Percentiles rank a stretch among this genome's conserved stretches.
These are phyloP conservation scores for Molorchus minor DNA, from an alignment of 2,888 invertebrate genomes.

Conservation along the genomic window DNA sequence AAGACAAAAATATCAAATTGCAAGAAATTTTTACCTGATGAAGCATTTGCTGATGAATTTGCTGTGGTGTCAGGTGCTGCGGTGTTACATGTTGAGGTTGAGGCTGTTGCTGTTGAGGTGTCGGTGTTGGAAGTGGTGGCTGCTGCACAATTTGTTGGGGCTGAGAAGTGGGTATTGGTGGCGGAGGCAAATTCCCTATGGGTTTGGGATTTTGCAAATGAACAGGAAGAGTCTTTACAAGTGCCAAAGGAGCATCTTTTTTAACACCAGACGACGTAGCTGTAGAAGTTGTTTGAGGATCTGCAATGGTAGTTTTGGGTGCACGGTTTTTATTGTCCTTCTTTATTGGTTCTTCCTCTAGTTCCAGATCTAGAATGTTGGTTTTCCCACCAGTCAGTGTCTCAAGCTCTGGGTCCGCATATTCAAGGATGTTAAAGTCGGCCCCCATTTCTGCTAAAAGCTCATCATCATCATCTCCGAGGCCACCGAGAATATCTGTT, in stretches of 20 bases:
- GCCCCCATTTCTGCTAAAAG: conserved; percentile 90
- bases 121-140: conserved; percentile 41
- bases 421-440: conserved; percentile 95
- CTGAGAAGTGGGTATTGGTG: conserved; percentile 17
- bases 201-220: conserved; percentile 9
- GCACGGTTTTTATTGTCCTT: conserved; percentile 67
- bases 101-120: conserved; percentile 38
- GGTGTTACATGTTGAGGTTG: conserved; percentile 44
- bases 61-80: conserved; percentile 56
- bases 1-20: too few relatives aligned
- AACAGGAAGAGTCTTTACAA: conserved; percentile 17
- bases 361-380: conserved; percentile 84
- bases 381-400: conserved; percentile 82
- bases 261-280: conserved; percentile 30
- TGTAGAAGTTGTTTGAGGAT: conserved; percentile 34
- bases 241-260: conserved; percentile 29
- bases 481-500: conserved; percentile 81
- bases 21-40: conserved; percentile 59
- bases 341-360: conserved; percentile 79
- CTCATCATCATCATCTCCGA: conserved; percentile 88
- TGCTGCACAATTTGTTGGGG: conserved; percentile 29
- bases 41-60: conserved; percentile 67
- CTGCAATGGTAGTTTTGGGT: conserved; percentile 25
- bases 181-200: conserved; percentile 11
- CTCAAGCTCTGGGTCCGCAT: conserved; percentile 93